Evolutionary conservation across 2,113 vertebrate genomes (phyloP), one percentile per base, ranked within the genome.

Genomic region (Phasianus colchicus): DNA sequence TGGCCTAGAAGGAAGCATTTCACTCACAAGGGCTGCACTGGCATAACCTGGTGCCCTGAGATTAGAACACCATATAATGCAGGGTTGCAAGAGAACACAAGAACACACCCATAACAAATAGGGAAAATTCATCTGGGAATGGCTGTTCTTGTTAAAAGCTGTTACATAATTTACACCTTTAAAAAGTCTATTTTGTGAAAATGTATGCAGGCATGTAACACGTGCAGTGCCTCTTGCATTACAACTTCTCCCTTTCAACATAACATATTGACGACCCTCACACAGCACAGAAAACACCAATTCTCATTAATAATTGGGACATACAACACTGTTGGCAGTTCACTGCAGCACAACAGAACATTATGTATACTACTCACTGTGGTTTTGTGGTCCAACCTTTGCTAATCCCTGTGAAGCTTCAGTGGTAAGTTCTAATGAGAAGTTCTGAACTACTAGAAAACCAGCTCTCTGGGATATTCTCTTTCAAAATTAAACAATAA

Each of bases 241-340:
- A 30, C 12, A 64, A 13, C 17, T 47, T 86, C 21, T 21, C 19
- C 11, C 29, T 66, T 81, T 29, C 70, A 71, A 29, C 16, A 40
- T n/a, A n/a, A 2, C 5, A 5, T 16, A 55, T 30, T 15, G 10
- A 20, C 50, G 64, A 52, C n/a, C 6, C 25, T 71, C 45, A 81
- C 57, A 42, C 9, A 71, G 17, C 52, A 67, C 17, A 24, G 27
- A 11, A 79, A 87, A 65, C 36, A 55, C 25, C 11, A 73, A 34
- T 4, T 69, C n/a, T 57, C 79, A 43, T 2, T 36, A 76, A 64
- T 72, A 88, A 6, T 48, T 54, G 42, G 52, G 24, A 42, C 5
- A 13, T 0, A 43, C 0, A 1, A 22, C 9, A 29, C 2, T 22
- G 57, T 8, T 42, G 58, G 22, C 25, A 76, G 21, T 18, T 70